Percentiles rank a stretch among this genome's conserved stretches.
phyloP scores from a whole-genome alignment of 2,888 invertebrate species.

The Adela reaumurella region DNA sequence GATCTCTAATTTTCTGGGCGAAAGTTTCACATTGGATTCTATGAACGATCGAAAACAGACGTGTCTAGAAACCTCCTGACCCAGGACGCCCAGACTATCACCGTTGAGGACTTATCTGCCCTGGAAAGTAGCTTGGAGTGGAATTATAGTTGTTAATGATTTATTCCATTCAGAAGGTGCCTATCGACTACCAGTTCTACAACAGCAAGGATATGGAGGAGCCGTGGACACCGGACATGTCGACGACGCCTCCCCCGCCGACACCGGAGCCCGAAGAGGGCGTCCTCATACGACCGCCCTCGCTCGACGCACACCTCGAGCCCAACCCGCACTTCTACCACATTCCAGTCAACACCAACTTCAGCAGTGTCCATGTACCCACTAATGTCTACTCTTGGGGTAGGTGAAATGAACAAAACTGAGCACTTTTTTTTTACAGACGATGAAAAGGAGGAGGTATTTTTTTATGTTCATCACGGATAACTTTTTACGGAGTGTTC shows the following conservation, averaged over 20 bases:
- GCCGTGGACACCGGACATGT: slow-evolving; percentile 33
- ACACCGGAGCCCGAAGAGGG: slow-evolving; percentile 56
- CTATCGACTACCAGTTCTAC: slow-evolving; percentile 64
- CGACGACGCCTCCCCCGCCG: slow-evolving; percentile 36
- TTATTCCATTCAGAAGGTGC: slow-evolving; percentile 23
- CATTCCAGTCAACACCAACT: slow-evolving; percentile 70
- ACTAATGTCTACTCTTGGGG: slow-evolving; percentile 92
- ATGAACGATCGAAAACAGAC: too few relatives aligned
- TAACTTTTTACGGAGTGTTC: too few relatives aligned
- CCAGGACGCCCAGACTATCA: too few relatives aligned
- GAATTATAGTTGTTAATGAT: too few relatives aligned
- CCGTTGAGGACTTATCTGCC: too few relatives aligned
- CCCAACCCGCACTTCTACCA: slow-evolving; percentile 76
- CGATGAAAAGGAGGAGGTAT: too few relatives aligned
- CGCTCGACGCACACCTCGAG: slow-evolving; percentile 62
- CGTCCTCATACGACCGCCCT: slow-evolving; percentile 51
- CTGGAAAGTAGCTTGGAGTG: too few relatives aligned
- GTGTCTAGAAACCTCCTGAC: too few relatives aligned
- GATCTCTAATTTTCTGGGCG: too few relatives aligned
- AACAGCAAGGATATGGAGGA: slow-evolving; percentile 69
- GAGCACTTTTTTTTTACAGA: not conserved
- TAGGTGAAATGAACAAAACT: too few relatives aligned
- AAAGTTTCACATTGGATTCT: too few relatives aligned
- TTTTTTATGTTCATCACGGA: too few relatives aligned
- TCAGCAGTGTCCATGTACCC: slow-evolving; percentile 91